Evolutionary conservation across 2,888 invertebrate species (phyloP).

Genomic region (Napeogenes sylphis): DNA sequence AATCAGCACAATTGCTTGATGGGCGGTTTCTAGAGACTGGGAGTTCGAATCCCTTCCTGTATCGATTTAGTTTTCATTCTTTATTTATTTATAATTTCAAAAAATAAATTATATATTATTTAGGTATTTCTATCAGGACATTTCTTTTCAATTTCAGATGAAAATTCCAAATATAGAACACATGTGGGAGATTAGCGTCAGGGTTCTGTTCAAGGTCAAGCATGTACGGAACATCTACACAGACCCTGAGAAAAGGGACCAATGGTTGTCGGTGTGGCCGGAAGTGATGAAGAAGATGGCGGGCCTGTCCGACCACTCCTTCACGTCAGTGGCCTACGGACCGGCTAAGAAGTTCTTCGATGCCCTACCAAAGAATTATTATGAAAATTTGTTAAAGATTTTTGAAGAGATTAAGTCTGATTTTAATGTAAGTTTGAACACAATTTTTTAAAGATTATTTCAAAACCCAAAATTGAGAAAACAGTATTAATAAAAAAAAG

Average conservation of each 20-base stretch:
- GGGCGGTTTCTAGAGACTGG: no score
- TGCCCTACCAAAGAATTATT: constrained; percentile 75
- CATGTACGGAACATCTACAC: constrained; percentile 81
- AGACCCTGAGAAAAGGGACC: constrained; percentile 79
- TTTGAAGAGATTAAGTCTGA: constrained; percentile 79
- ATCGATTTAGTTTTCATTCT: no score
- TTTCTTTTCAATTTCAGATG: constrained; percentile 55
- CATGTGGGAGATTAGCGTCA: constrained; percentile 79
- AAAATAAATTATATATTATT: no score
- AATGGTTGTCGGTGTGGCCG: constrained; percentile 78
- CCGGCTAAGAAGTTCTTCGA: constrained; percentile 79
- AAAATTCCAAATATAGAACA: constrained; percentile 81
- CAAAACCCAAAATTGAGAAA: no score
- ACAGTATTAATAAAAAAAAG: no score
- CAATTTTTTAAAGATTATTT: neutral
- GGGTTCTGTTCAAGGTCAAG: constrained; percentile 79
- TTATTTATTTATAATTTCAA: no score
- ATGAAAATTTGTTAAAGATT: constrained; percentile 70
- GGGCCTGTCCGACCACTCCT: constrained; percentile 81
- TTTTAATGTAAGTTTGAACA: constrained; percentile 66
- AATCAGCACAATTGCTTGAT: no score
- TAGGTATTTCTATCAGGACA: no score
- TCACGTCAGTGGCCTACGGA: constrained; percentile 80
- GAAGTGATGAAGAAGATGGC: constrained; percentile 81
- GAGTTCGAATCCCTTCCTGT: no score